Conservation (phyloP, 2,888 invertebrate genomes). For the Eristalinus aeneus region DNA sequence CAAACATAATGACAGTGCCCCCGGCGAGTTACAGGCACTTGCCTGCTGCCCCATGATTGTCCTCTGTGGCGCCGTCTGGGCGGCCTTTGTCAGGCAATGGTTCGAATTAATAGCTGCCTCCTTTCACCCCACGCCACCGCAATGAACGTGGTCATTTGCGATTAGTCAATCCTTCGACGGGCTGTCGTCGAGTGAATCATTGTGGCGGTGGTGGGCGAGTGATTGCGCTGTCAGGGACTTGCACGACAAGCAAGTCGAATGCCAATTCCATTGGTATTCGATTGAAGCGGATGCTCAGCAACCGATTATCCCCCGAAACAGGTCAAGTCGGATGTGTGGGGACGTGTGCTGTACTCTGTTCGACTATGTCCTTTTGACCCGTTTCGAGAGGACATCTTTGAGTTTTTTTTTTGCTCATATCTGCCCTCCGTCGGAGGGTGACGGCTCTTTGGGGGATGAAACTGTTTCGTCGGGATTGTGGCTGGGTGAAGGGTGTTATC, state of each 20-base stretch:
- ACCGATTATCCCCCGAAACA: slow-evolving; percentile 25
- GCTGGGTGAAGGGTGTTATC: background rate
- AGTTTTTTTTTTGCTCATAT: background rate
- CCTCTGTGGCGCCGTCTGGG: background rate
- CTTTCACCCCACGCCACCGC: background rate
- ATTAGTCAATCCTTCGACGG: background rate
- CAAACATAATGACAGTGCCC: background rate
- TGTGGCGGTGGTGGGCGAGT: background rate
- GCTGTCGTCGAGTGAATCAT: background rate
- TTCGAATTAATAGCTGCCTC: background rate
- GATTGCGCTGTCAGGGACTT: background rate
- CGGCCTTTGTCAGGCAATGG: background rate
- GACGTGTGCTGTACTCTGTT: slow-evolving; percentile 25
- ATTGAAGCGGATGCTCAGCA: slow-evolving; percentile 5
- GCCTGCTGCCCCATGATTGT: background rate
- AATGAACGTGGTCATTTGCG: background rate
- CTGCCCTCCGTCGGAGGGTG: background rate
- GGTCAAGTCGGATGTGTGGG: slow-evolving; percentile 32
- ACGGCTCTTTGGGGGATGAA: background rate
- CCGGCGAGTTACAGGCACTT: background rate
- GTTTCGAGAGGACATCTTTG: background rate
- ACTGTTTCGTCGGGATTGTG: background rate
- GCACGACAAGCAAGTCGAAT: background rate
- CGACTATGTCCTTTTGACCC: slow-evolving; percentile 49
- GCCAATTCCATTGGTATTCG: background rate